A percentile compares a stretch with the other conserved stretches of the same genome.
These are phyloP conservation scores for Zygothrica quintamaculata DNA, from an alignment of 2,888 invertebrate genomes.

Conservation along the genomic window DNA sequence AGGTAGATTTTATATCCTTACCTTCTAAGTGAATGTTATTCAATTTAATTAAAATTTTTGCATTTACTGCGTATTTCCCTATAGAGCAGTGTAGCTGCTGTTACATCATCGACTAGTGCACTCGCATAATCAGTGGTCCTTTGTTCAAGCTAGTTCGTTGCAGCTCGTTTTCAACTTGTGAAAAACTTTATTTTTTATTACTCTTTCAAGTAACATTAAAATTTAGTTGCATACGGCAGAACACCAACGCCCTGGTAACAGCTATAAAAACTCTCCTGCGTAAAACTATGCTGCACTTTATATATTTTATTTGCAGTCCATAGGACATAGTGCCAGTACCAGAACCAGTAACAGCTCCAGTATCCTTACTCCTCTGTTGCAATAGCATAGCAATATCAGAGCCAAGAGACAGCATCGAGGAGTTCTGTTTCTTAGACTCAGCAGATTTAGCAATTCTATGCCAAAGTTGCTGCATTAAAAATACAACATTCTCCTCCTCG, in stretches of 20 bases:
- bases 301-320: slow-evolving; percentile 69
- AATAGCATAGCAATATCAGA: neutral
- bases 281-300: slow-evolving; percentile 72
- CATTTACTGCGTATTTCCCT: slow-evolving; percentile 53
- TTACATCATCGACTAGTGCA: no score
- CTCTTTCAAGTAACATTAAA: slow-evolving; percentile 80
- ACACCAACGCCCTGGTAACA: slow-evolving; percentile 24
- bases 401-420: slow-evolving; percentile 17
- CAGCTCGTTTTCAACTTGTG: slow-evolving; percentile 65
- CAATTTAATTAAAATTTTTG: slow-evolving; percentile 74
- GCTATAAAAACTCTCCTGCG: slow-evolving; percentile 64
- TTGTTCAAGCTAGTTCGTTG: slow-evolving; percentile 45
- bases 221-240: slow-evolving; percentile 67
- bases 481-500: slow-evolving; percentile 51
- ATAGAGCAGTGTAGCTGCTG: slow-evolving; percentile 21
- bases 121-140: slow-evolving; percentile 57
- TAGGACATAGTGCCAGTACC: slow-evolving; percentile 30
- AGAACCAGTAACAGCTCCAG: slow-evolving; percentile 8
- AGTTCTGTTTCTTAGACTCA: slow-evolving; percentile 72
- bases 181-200: slow-evolving; percentile 76
- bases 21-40: slow-evolving; percentile 28
- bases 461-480: slow-evolving; percentile 76
- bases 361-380: neutral
- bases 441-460: slow-evolving; percentile 79
- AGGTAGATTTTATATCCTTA: neutral